Evolutionary conservation across 2,113 vertebrate genomes (phyloP).

Genomic region (Cyphomyrus discorhynchus): DNA sequence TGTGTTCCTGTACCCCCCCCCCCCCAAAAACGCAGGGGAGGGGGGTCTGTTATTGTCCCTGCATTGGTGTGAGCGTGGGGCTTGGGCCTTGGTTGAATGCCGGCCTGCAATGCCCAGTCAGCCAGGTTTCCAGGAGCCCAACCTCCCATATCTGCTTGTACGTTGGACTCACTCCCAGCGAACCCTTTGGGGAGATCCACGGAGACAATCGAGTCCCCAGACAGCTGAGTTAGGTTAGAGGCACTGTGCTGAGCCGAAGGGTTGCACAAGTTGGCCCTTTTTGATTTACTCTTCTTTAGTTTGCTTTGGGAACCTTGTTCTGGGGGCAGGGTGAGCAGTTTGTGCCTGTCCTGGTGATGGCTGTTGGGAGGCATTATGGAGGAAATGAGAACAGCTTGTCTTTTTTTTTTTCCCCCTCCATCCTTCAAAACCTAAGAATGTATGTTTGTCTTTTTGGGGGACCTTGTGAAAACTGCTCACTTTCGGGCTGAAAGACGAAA

Average conservation of each 20-base stretch:
- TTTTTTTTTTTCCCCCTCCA: background rate
- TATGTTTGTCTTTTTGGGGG: background rate
- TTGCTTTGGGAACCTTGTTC: background rate
- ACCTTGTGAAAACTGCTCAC: background rate
- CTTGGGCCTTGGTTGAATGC: conserved; percentile 61
- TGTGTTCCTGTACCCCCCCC: background rate
- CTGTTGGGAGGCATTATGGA: background rate
- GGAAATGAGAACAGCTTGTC: background rate
- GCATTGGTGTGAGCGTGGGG: conserved; percentile 56
- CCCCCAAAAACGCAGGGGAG: background rate
- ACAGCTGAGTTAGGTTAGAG: background rate
- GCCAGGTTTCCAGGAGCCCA: background rate
- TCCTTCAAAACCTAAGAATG: background rate
- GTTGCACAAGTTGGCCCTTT: background rate
- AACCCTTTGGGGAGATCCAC: background rate
- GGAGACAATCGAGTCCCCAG: background rate
- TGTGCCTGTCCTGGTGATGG: background rate
- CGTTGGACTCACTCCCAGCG: background rate
- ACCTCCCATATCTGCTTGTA: background rate
- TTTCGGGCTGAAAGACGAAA: background rate
- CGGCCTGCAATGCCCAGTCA: conserved; percentile 48
- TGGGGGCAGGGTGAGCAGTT: background rate
- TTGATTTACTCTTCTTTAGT: background rate
- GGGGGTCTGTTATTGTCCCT: conserved; percentile 25
- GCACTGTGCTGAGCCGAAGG: background rate